Percentiles rank a stretch among this genome's conserved stretches.
These are phyloP conservation scores for Epizoanthus illoricatus DNA, from an alignment of 92 coral and sea anemone species.

Conservation along the genomic window DNA sequence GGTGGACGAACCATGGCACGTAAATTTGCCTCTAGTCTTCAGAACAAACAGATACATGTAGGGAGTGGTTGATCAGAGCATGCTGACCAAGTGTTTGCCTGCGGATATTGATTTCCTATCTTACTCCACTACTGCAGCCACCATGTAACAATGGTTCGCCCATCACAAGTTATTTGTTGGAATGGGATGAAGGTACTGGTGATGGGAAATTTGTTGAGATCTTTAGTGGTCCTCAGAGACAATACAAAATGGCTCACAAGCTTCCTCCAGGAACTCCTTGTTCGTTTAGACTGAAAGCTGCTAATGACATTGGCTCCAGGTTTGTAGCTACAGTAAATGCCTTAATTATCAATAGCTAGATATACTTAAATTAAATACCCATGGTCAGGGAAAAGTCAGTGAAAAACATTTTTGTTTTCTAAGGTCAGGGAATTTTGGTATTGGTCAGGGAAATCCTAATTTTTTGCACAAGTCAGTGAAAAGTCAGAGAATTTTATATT, in stretches of 20 bases:
- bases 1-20: too few relatives aligned
- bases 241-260: constrained; percentile 79
- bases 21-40: too few relatives aligned
- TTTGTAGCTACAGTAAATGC: constrained; percentile 26
- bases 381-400: too few relatives aligned
- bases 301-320: constrained; percentile 88
- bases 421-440: too few relatives aligned
- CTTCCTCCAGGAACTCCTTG: constrained; percentile 89
- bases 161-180: constrained; percentile 68
- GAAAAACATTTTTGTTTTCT: too few relatives aligned
- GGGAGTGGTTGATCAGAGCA: neutral
- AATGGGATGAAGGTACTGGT: constrained; percentile 89
- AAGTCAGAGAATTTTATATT: too few relatives aligned
- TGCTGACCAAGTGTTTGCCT: neutral
- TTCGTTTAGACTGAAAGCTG: constrained; percentile 86
- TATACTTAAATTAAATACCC: too few relatives aligned
- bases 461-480: too few relatives aligned
- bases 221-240: constrained; percentile 72
- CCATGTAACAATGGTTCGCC: constrained; percentile 91
- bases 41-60: too few relatives aligned
- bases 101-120: neutral
- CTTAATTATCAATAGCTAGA: too few relatives aligned
- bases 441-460: too few relatives aligned
- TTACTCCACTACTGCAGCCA: constrained; percentile 44
- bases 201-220: constrained; percentile 66